Evolutionary conservation across 2,797 vertebrate species (phyloP).

Genomic region (Chaenodraco wilsoni): DNA sequence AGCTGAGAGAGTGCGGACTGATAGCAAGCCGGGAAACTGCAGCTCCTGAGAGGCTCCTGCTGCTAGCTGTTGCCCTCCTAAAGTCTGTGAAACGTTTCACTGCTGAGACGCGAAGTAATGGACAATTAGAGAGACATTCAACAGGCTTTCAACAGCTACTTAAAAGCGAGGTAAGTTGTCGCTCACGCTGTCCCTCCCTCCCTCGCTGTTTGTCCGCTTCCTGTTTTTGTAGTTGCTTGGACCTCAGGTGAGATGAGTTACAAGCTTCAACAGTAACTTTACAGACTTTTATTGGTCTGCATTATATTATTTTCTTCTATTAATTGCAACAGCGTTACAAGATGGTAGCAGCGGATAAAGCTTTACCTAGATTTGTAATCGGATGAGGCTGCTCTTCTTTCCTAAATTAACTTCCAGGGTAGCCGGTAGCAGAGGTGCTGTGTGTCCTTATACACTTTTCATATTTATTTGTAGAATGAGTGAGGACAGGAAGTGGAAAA

Average conservation of each 20-base stretch:
- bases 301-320: not conserved
- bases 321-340: slow-evolving; percentile 24
- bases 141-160: slow-evolving; percentile 35
- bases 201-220: slow-evolving; percentile 57
- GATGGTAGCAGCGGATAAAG: slow-evolving; percentile 52
- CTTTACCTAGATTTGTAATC: slow-evolving; percentile 60
- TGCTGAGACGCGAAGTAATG: slow-evolving; percentile 63
- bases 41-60: slow-evolving; percentile 48
- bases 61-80: slow-evolving; percentile 51
- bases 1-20: slow-evolving; percentile 70
- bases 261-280: not conserved
- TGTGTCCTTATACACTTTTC: slow-evolving; percentile 6
- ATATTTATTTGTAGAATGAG: slow-evolving; percentile 22
- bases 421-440: not conserved
- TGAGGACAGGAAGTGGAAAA: slow-evolving; percentile 52
- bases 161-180: slow-evolving; percentile 71
- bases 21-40: slow-evolving; percentile 47
- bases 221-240: slow-evolving; percentile 29
- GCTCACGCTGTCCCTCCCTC: slow-evolving; percentile 28
- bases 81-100: slow-evolving; percentile 26
- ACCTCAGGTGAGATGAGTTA: slow-evolving; percentile 53
- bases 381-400: slow-evolving; percentile 57
- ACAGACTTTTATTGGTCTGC: not conserved
- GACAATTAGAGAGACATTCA: slow-evolving; percentile 67
- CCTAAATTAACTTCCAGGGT: slow-evolving; percentile 19